These are phyloP conservation scores for Campylorhamphus procurvoides DNA, from an alignment of 2,113 vertebrate species.

Conservation along the genomic window DNA sequence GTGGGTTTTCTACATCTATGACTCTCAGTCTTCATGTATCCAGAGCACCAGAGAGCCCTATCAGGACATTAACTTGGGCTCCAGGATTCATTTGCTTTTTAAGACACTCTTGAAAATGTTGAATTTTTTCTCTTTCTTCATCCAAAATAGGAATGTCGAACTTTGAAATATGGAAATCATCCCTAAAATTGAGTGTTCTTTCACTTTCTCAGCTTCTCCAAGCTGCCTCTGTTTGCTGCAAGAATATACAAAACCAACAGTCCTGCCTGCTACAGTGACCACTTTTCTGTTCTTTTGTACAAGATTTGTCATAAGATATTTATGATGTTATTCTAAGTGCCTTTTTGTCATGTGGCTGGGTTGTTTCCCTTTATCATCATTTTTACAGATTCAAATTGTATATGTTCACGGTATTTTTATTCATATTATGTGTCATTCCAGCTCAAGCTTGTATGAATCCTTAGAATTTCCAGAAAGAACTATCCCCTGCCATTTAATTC, in stretches of 20 bases:
- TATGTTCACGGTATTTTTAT: background rate
- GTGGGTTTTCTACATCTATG: background rate
- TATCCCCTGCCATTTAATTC: background rate
- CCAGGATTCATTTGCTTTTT: background rate
- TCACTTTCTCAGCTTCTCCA: background rate
- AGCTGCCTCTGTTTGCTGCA: background rate
- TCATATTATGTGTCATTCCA: background rate
- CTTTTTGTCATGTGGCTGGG: background rate
- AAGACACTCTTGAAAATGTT: background rate
- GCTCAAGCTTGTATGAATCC: background rate
- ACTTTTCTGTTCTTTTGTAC: background rate
- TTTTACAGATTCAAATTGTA: background rate
- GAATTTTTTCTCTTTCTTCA: background rate
- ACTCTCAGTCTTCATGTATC: background rate
- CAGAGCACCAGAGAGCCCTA: rapidly evolving
- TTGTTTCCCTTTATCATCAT: background rate
- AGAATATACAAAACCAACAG: background rate
- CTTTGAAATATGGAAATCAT: background rate
- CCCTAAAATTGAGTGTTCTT: background rate
- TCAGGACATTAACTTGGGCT: background rate
- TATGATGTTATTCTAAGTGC: background rate
- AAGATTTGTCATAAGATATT: background rate
- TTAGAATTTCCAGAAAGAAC: background rate
- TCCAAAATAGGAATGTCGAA: background rate
- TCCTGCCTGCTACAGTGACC: rapidly evolving